phyloP scores from a whole-genome alignment of 2,888 invertebrate genomes.

The Hecatera dysodea region DNA sequence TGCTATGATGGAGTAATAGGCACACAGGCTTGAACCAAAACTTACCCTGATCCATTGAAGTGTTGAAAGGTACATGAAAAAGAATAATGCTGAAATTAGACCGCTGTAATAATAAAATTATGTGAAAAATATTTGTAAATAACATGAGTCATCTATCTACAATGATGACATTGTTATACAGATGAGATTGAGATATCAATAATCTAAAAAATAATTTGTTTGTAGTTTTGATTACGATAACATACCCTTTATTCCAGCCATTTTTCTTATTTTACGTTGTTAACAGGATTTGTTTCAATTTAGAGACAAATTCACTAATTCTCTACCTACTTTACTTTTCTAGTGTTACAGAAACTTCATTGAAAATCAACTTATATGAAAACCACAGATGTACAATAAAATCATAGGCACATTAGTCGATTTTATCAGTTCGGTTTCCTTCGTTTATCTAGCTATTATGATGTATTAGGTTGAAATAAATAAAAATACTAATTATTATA shows the following conservation, averaged over 20 bases:
- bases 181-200: neutral
- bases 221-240: constrained; percentile 2
- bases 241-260: constrained; percentile 90
- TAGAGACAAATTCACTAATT: constrained; percentile 38
- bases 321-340: too few relatives aligned
- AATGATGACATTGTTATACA: constrained; percentile 65
- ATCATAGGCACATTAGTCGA: constrained; percentile 32
- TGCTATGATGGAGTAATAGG: neutral
- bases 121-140: constrained; percentile 80
- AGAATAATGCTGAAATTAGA: constrained; percentile 69
- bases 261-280: constrained; percentile 65
- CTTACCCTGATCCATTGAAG: constrained; percentile 79
- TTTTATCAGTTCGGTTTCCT: neutral
- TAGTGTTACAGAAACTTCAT: constrained; percentile 38
- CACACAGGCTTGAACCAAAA: constrained; percentile 39
- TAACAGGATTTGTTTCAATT: constrained; percentile 41
- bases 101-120: constrained; percentile 23
- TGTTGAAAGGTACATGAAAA: constrained; percentile 77
- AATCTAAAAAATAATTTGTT: neutral
- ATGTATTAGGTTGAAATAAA: too few relatives aligned
- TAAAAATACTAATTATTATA: too few relatives aligned
- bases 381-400: constrained; percentile 26
- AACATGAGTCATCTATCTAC: constrained; percentile 80
- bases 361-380: constrained; percentile 24
- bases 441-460: neutral